Base-by-base conservation (phyloP, 1,140 invertebrate species). In the Meloidogyne chitwoodi region DNA sequence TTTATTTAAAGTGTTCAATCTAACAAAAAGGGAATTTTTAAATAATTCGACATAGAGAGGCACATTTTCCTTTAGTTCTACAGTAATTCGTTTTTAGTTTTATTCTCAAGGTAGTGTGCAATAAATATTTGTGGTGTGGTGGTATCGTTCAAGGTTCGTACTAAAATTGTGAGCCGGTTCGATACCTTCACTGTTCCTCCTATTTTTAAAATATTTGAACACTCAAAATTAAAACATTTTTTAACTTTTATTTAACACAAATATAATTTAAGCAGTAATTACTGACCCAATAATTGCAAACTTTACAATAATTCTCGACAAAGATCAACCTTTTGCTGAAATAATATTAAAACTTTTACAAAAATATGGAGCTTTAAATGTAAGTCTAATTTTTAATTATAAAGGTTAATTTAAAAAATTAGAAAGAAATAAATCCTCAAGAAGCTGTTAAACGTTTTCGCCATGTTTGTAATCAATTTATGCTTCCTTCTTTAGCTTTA, bases 241-340 rank as follows among this genome's bases (percentile, higher is more conserved):
- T 38, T 10, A 38, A 10, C 34, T 38, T 38, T n/a, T n/a, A n/a
- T n/a, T 38, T 38, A 38, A 38, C 3, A 38, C 3, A 8, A n/a
- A 8, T 56, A 4, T n/a, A 56, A 56, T 56, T 56, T 56, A 56
- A 56, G 48, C 48, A 56, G n/a, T 56, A 0, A 19, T 56, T 56
- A n/a, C n/a, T n/a, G 48, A 80, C 44, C 79, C 79, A 38, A 67
- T 80, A 27, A 65, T 80, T 24, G 79, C 79, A 12, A 80, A 82
- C 10, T 80, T 80, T 31, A 77, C 79, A 16, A 0, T 24, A n/a
- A 44, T 77, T 29, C 64, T 74, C 12, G 78, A 80, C 66, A 68
- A 29, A 24, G 70, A 80, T 34, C 29, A 48, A 24, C 26, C 41
- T 27, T 67, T 76, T n/a, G 68, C 61, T 6, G 66, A 56, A 14